Conservation (phyloP, 2,113 vertebrate species). For the Pica pica region DNA sequence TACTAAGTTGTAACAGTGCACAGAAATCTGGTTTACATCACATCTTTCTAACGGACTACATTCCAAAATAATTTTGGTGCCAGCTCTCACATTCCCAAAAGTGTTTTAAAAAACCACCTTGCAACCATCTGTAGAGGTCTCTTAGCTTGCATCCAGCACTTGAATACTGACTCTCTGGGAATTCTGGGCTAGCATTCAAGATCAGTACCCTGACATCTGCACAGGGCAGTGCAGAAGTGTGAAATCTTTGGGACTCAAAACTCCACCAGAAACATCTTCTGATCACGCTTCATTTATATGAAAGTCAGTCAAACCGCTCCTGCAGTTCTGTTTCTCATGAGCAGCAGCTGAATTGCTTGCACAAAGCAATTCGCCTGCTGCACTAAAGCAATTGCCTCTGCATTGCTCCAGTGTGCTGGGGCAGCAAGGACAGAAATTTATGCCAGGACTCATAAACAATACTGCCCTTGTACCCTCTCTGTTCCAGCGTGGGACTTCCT, state of each 20-base stretch:
- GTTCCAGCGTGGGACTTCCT: neutral
- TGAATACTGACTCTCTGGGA: neutral
- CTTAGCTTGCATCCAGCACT: neutral
- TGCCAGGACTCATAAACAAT: neutral
- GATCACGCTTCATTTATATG: neutral
- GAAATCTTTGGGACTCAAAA: neutral
- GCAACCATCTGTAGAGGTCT: slow-evolving; percentile 28
- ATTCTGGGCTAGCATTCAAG: neutral
- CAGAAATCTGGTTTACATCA: slow-evolving; percentile 13
- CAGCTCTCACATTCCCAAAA: slow-evolving; percentile 25
- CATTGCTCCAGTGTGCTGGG: neutral
- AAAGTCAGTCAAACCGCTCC: neutral
- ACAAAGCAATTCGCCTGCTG: neutral
- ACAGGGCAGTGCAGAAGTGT: neutral
- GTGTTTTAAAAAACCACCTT: slow-evolving; percentile 39
- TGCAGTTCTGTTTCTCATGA: neutral
- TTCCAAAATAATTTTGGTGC: slow-evolving; percentile 39
- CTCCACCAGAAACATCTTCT: neutral
- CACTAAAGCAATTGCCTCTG: neutral
- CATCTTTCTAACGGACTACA: neutral
- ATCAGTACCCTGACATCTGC: neutral
- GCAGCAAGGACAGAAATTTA: neutral
- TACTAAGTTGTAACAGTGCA: neutral
- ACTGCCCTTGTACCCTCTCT: neutral
- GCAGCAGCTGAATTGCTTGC: neutral